Percentiles rank a stretch among this genome's conserved stretches.
phyloP scores from a whole-genome alignment of 2,797 vertebrate species.

The Esox lucius region DNA sequence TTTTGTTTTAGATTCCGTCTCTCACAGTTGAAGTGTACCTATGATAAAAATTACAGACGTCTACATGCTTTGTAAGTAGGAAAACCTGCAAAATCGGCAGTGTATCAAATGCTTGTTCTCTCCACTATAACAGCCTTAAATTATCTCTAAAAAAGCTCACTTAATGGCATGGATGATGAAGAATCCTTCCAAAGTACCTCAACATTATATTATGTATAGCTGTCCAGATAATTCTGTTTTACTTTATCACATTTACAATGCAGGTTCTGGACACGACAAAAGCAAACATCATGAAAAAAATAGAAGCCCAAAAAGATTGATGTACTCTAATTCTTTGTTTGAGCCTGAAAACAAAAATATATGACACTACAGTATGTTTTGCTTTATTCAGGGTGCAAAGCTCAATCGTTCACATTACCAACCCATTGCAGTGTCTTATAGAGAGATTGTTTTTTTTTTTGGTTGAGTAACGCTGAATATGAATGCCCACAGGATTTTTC shows the following conservation, averaged over 20 bases:
- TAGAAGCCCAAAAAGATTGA: background rate
- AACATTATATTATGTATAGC: background rate
- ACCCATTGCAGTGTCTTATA: slow-evolving; percentile 1
- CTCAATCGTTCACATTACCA: too few species aligned
- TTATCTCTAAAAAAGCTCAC: background rate
- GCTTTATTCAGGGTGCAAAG: background rate
- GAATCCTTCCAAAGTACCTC: background rate
- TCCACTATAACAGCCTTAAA: background rate
- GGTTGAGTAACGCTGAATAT: slow-evolving; percentile 42
- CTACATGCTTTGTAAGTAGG: too few species aligned
- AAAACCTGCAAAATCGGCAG: too few species aligned
- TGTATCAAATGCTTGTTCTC: too few species aligned
- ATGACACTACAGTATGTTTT: background rate
- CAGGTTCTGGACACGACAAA: background rate
- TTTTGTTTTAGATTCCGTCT: too few species aligned
- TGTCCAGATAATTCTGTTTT: background rate
- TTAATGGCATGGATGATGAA: background rate
- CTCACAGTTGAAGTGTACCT: too few species aligned
- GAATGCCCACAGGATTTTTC: slow-evolving; percentile 28
- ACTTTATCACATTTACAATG: background rate
- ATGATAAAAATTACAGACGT: too few species aligned
- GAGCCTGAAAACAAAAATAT: background rate
- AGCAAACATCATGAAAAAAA: background rate
- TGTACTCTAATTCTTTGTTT: background rate
- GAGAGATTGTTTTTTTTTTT: slow-evolving; percentile 26